These are phyloP conservation scores for Catagonus wagneri DNA, from an alignment of 2,113 vertebrate species.

Conservation along the genomic window DNA sequence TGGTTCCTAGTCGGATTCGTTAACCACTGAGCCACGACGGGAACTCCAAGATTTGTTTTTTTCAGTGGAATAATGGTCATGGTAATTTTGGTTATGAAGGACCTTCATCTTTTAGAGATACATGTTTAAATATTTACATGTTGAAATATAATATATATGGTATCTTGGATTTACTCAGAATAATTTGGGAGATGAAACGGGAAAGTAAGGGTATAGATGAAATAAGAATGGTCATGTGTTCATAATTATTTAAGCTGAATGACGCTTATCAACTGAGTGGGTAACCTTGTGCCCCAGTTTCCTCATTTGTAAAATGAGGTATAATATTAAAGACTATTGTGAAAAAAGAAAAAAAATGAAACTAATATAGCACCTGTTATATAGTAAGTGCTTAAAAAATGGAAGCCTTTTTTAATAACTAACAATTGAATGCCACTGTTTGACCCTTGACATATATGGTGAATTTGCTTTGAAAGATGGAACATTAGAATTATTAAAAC, in stretches of 20 bases:
- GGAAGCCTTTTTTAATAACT: neutral
- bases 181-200: neutral
- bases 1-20: no score
- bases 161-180: neutral
- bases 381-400: neutral
- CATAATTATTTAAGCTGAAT: neutral
- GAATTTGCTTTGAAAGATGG: slow-evolving; percentile 38
- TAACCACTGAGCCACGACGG: no score
- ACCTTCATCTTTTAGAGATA: neutral
- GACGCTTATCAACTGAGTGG: neutral
- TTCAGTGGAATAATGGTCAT: neutral
- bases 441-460: neutral
- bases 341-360: neutral
- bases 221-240: neutral
- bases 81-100: slow-evolving; percentile 19
- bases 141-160: neutral
- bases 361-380: neutral
- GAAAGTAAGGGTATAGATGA: neutral
- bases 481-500: slow-evolving; percentile 29
- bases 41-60: neutral
- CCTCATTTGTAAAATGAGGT: slow-evolving; percentile 21
- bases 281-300: neutral
- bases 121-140: neutral
- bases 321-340: neutral
- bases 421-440: neutral